These are phyloP conservation scores for Acipenser transmontanus DNA, from an alignment of 2,797 vertebrate genomes.

Conservation along the genomic window DNA sequence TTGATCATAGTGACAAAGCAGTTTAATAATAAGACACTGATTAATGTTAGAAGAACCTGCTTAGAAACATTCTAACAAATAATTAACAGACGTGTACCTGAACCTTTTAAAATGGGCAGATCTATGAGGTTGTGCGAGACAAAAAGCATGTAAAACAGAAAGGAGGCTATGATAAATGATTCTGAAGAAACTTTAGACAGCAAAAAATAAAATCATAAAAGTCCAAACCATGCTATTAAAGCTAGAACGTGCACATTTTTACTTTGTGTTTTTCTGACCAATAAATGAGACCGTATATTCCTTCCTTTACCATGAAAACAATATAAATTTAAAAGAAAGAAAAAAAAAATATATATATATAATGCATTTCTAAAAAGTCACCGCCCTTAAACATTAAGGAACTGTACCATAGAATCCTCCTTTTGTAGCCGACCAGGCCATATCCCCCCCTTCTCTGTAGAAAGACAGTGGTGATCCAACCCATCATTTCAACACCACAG, in stretches of 20 bases:
- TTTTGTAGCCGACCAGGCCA: slow-evolving; percentile 71
- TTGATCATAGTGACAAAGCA: slow-evolving; percentile 45
- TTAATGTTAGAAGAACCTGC: slow-evolving; percentile 44
- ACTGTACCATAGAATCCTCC: slow-evolving; percentile 76
- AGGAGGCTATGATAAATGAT: slow-evolving; percentile 18
- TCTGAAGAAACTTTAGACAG: slow-evolving; percentile 22
- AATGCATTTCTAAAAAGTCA: slow-evolving; percentile 80
- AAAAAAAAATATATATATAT: slow-evolving; percentile 60
- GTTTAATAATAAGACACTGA: slow-evolving; percentile 58
- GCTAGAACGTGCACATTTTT: slow-evolving; percentile 79
- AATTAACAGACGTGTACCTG: slow-evolving; percentile 18
- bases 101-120: slow-evolving; percentile 26
- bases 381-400: slow-evolving; percentile 98
- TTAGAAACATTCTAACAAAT: slow-evolving; percentile 49
- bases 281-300: slow-evolving; percentile 71
- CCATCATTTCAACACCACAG: slow-evolving; percentile 39
- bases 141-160: slow-evolving; percentile 16
- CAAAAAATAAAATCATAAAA: slow-evolving; percentile 45
- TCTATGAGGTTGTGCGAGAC: slow-evolving; percentile 12
- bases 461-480: slow-evolving; percentile 53
- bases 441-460: slow-evolving; percentile 45
- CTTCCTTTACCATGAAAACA: slow-evolving; percentile 72
- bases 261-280: slow-evolving; percentile 68
- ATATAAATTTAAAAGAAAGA: slow-evolving; percentile 49
- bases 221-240: slow-evolving; percentile 82